Conservation (phyloP, 2,888 invertebrate genomes). For the Pharmacophagus antenor region DNA sequence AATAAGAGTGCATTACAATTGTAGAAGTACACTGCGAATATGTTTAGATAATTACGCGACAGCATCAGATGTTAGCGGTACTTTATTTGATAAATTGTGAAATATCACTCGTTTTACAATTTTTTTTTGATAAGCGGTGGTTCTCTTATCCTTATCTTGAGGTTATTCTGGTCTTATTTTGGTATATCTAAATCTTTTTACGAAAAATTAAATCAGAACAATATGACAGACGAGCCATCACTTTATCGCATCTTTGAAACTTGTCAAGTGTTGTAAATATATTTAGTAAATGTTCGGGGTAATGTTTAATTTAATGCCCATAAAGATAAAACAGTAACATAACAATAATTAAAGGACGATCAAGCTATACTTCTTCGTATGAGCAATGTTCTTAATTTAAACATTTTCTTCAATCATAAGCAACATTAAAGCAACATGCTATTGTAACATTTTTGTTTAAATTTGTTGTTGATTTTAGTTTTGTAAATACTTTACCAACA, state of each 20-base stretch:
- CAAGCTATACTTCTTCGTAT: not conserved
- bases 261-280: not conserved
- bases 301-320: not conserved
- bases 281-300: not conserved
- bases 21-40: conserved; percentile 21
- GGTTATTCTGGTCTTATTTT: conserved; percentile 53
- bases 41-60: conserved; percentile 42
- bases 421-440: not conserved
- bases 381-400: not conserved
- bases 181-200: conserved; percentile 42
- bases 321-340: not conserved
- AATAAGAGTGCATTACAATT: conserved; percentile 23
- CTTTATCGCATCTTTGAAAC: conserved; percentile 22
- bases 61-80: conserved; percentile 56
- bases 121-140: conserved; percentile 56
- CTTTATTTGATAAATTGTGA: conserved; percentile 58
- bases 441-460: not conserved
- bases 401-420: not conserved
- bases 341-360: not conserved
- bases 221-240: conserved; percentile 52
- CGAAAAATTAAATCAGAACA: conserved; percentile 56
- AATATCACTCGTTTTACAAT: conserved; percentile 57
- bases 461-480: not conserved
- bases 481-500: not conserved
- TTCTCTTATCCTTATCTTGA: conserved; percentile 55